Evolutionary conservation across 1,140 invertebrate species (phyloP), one percentile per base, ranked within the genome.

Genomic region (Trichogramma pretiosum): DNA sequence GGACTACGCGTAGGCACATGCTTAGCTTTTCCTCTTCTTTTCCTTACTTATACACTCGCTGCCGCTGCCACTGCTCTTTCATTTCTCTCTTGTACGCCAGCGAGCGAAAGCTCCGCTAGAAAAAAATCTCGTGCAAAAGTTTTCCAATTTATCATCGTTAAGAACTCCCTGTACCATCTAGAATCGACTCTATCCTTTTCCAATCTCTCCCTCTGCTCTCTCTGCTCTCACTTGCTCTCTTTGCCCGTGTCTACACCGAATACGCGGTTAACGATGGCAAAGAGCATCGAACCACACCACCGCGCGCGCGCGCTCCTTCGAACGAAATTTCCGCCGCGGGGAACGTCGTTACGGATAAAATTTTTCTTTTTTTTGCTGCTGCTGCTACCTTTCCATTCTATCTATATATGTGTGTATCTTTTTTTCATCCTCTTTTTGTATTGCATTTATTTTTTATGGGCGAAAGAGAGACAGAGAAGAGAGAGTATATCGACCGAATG

Each of bases 91-190:
- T n/a, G n/a, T n/a, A n/a, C n/a, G n/a, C n/a, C n/a, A n/a, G n/a
- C n/a, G n/a, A n/a, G n/a, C n/a, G n/a, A n/a, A n/a, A n/a, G n/a
- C n/a, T n/a, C n/a, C n/a, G n/a, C n/a, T n/a, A n/a, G n/a, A 18
- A 35, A 43, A 49, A 49, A 49, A 49, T 22, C 34, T 49, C 23
- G 14, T 23, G 26, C 23, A 44, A 45, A 50, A 50, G 48, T 45
- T 50, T 50, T 50, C 42, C 48, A 45, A 50, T 50, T 50, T 45
- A 50, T 50, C 36, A 50, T 39, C 42, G 34, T 45, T 44, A 49
- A 49, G 40, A 43, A 37, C 34, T 30, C 22, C 8, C 14, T 13
- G 28, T 19, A 7, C 4, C 16, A 36, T 34, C 26, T 48, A 28
- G 41, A 38, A 50, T 44, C 41, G 47, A 38, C 40, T 49, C 24